Evolutionary conservation across 30 jellyfish, hydroid and myxozoan species (phyloP).

Genomic region (Aurelia sp.): DNA sequence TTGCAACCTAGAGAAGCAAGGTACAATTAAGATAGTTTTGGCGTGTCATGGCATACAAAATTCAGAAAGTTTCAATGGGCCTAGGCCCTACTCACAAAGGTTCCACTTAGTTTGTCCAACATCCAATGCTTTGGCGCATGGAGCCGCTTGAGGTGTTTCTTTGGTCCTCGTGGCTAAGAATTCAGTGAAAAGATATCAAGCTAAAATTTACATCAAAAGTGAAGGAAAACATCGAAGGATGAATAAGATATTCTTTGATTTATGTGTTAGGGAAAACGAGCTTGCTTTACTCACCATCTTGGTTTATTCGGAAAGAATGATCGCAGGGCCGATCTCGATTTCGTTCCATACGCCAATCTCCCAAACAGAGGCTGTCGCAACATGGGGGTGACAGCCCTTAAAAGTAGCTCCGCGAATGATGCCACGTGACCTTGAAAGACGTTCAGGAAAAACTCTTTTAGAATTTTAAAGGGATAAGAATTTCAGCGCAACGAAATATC

Average conservation of each 20-base stretch:
- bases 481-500: too few relatives aligned
- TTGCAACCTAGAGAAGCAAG: too few relatives aligned
- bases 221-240: neutral
- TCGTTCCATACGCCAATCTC: neutral
- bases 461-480: too few relatives aligned
- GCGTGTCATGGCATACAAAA: too few relatives aligned
- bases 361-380: too few relatives aligned
- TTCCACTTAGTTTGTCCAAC: conserved; percentile 99
- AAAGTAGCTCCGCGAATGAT: too few relatives aligned
- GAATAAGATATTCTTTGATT: conserved; percentile 8
- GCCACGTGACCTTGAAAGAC: too few relatives aligned
- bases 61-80: too few relatives aligned
- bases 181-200: neutral
- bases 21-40: too few relatives aligned
- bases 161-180: conserved; percentile 98
- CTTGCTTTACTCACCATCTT: conserved; percentile 47
- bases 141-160: conserved; percentile 99
- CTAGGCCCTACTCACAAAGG: conserved; percentile 71
- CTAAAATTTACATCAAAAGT: neutral
- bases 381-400: too few relatives aligned
- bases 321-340: conserved; percentile 47
- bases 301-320: conserved; percentile 41
- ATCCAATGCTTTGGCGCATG: conserved; percentile 99
- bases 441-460: too few relatives aligned
- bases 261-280: neutral